phyloP scores from a whole-genome alignment of 1,140 invertebrate species.

The Glomeris maerens region DNA sequence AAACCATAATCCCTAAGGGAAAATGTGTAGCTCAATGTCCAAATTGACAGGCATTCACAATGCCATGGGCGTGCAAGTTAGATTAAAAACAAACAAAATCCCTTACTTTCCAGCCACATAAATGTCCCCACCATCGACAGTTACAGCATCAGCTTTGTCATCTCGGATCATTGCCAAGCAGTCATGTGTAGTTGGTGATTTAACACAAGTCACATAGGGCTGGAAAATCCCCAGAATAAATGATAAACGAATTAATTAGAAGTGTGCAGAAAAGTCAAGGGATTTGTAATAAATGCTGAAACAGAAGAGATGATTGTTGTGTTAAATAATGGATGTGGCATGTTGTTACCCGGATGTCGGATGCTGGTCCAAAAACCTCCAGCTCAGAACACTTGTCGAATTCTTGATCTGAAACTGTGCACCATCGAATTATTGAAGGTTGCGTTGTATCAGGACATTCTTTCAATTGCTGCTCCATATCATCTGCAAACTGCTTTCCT shows the following conservation, averaged over 20 bases:
- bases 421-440: constrained; percentile 5
- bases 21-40: constrained; percentile 1
- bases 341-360: too few relatives aligned
- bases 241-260: too few relatives aligned
- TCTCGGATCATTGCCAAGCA: constrained; percentile 51
- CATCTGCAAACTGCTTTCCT: background rate
- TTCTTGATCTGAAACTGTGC: constrained; percentile 5
- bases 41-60: too few relatives aligned
- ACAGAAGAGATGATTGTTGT: too few relatives aligned
- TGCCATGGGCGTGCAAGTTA: too few relatives aligned
- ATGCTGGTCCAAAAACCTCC: too few relatives aligned
- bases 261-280: too few relatives aligned
- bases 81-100: too few relatives aligned
- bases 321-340: too few relatives aligned
- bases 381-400: background rate
- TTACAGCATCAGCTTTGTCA: constrained; percentile 49
- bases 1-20: constrained; percentile 41
- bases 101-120: constrained; percentile 49
- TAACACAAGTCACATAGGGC: constrained; percentile 49
- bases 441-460: background rate
- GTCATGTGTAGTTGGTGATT: constrained; percentile 35
- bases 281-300: too few relatives aligned
- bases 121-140: constrained; percentile 50
- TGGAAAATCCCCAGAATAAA: too few relatives aligned
- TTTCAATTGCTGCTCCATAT: background rate